Evolutionary conservation across 2,797 vertebrate species (phyloP), one percentile per base, ranked within the genome.

Genomic region (Parauchenoglanis punctatus): DNA sequence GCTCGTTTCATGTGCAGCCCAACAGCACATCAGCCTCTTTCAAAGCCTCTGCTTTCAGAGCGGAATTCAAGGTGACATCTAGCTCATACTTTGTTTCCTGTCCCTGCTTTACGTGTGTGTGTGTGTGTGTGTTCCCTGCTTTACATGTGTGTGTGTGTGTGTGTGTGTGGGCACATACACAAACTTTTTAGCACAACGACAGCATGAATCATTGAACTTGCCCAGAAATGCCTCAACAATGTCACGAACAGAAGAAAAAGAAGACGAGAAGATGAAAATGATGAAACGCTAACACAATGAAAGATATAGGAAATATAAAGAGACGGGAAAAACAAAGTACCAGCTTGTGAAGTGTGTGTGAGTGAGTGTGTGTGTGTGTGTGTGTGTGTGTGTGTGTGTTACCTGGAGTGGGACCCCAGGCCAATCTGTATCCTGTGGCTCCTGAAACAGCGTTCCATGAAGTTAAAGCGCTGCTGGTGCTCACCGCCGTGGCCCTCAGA

Each of bases 391-490:
- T 68, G 59, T 7, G 35, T 46, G 18, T 23, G 35, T 78, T 91
- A 98, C 97, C 97, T 95, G 95, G 91, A 0, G 97, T 97, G 0
- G 97, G 97, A 40, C 97, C 96, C 97, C 97, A 98, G 85, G 96
- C 94, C 91, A 98, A 81, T 87, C 97, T 94, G 92, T 98, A 98
- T 0, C 97, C 97, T 0, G 96, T 97, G 89, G 97, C 97, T 67
- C 97, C 97, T 0, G 95, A 90, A 4, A 98, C 97, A 0, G 94
- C 91, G 82, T 97, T 97, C 97, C 97, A 98, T 13, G 95, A 94
- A 82, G 96, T 67, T 65, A 96, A 85, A 7, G 96, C 97, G 6
- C 95, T 91, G 90, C 80, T 97, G 83, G 94, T 96, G 88, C 93
- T 96, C 52, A 97, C 92, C 13, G 95, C 95, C 2, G 96, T 95